Evolutionary conservation across 1,140 invertebrate genomes (phyloP).

Genomic region (Pachyrhynchus sulphureomaculatus): DNA sequence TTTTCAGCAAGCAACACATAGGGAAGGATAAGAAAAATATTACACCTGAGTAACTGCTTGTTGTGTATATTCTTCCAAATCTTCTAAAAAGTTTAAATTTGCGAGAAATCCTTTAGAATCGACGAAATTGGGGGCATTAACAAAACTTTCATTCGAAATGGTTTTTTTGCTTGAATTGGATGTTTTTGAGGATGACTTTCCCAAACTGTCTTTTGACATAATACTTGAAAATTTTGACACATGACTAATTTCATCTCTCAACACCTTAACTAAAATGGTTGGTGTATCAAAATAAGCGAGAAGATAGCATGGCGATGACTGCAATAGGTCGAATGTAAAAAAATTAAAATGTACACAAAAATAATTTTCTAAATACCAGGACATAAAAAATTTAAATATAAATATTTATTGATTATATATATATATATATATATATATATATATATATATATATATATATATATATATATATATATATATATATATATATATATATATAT

Average conservation of each 20-base stretch:
- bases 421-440: too few species aligned
- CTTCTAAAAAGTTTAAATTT: slow-evolving; percentile 10
- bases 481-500: too few species aligned
- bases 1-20: too few species aligned
- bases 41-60: slow-evolving; percentile 7
- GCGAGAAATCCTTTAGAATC: slow-evolving; percentile 3
- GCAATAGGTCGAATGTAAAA: too few species aligned
- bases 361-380: too few species aligned
- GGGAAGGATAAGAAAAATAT: neutral
- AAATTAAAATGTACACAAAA: too few species aligned
- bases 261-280: neutral
- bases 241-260: neutral
- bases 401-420: too few species aligned
- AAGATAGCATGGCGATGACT: too few species aligned
- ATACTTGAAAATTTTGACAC: slow-evolving; percentile 31
- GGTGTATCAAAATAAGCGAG: too few species aligned
- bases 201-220: slow-evolving; percentile 30
- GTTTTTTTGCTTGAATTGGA: slow-evolving; percentile 14
- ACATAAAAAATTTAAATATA: too few species aligned
- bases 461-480: too few species aligned
- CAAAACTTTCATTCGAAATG: slow-evolving; percentile 15
- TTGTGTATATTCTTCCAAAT: slow-evolving; percentile 3
- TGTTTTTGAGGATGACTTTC: slow-evolving; percentile 25
- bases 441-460: too few species aligned
- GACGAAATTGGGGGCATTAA: neutral